Base-by-base conservation (phyloP, 2,888 invertebrate species). In the Torymus auratus region DNA sequence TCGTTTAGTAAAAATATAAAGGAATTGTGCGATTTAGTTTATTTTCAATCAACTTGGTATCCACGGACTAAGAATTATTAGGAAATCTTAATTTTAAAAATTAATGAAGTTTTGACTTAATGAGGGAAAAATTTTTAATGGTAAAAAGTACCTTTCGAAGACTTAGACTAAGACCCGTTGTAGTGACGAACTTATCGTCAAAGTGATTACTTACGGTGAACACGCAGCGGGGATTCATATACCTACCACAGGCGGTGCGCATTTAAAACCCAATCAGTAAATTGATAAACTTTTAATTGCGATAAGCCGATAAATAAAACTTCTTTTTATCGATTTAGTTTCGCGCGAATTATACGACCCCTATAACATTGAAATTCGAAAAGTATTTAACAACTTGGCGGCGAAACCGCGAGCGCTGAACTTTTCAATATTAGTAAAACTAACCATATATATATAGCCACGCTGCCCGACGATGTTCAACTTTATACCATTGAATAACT, bases 361-460 rank as follows among this genome's bases (percentile, higher is more conserved):
- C 5, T 41, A 41, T 7, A 5, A 41, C 41, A 41, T 4, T 41
- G 41, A 41, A 41, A 41, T 41, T 7, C 41, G 12, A 56, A 56
- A 56, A 56, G 56, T 65, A 41, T 73, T 73, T 73, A 65, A 56
- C 41, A 73, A 41, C 41, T 41, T 41, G 7, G 41, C 41, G 41
- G 7, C 7, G 41, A 1, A 7, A 7, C 7, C 7, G 1, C 1
- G 7, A 5, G 41, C 41, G 5, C 41, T 41, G 41, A 41, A 65
- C 41, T 73, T 73, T 73, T 28, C 20, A 55, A 73, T 73, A 28
- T 28, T 56, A 60, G 67, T 67, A 75, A 75, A 75, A 67, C 67
- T 58, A 67, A 56, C 60, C 23, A n/a, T n/a, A n/a, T n/a, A n/a
- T n/a, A n/a, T n/a, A n/a, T 58, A 20, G 41, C 7, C 41, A 5